Evolutionary conservation across 1,140 invertebrate genomes (phyloP), one percentile per base, ranked within the genome.

Genomic region (Leptopilina boulardi): DNA sequence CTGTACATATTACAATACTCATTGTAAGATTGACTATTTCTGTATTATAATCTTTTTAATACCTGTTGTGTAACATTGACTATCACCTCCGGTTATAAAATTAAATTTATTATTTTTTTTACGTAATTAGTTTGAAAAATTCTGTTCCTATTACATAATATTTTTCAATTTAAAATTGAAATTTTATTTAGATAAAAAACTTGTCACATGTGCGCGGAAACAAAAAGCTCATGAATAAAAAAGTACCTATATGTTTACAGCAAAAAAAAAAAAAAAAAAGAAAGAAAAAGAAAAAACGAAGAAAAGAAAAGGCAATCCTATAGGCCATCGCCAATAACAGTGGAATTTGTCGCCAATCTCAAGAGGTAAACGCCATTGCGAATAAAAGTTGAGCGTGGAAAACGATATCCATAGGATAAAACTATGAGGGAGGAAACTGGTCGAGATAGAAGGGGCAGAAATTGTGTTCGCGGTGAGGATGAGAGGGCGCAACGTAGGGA

Each of bases 351-450:
- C 59, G 21, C 23, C 59, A 66, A 66, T 66, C 59, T 66, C 59
- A 66, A 66, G 59, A 66, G 59, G 59, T 23, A 26, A 66, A 66
- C 59, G 59, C 59, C 59, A 66, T 66, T 30, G 30, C 42, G 41
- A 30, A 66, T 70, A 47, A 42, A 76, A 66, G 59, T 66, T 30
- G 59, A 66, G 59, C 23, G 59, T 30, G 59, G 75, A 66, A 80
- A 74, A 75, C 79, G 54, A 81, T 77, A 71, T 74, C 44, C 66
- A n/a, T n/a, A 44, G 51, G 74, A 75, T 51, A 79, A 76, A 74
- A 77, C 72, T 51, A n/a, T n/a, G 21, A 66, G 59, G 59, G 59
- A 30, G 59, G 23, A 66, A 66, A 23, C 59, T 30, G 9, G 10
- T 51, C 23, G 30, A 56, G 70, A 75, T 44, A 75, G 74, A 70